Evolutionary conservation across 2,797 vertebrate genomes (phyloP).

Genomic region (Phoebastria nigripes): DNA sequence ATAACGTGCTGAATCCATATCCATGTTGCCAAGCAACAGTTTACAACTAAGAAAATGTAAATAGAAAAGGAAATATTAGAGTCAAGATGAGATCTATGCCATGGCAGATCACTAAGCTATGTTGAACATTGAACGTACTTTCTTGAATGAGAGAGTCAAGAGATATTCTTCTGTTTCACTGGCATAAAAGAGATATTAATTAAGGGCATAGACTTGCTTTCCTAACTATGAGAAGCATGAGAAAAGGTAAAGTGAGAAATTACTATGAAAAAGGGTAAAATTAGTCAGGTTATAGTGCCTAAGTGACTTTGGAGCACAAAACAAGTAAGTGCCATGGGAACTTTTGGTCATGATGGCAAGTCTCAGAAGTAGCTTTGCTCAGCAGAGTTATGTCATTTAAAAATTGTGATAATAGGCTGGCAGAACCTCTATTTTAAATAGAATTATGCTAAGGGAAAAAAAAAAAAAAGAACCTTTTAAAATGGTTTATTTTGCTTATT

Average conservation of each 20-base stretch:
- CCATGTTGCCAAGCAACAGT: neutral
- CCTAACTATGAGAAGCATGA: neutral
- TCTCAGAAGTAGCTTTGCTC: neutral
- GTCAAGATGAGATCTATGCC: neutral
- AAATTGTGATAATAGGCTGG: neutral
- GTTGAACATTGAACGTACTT: neutral
- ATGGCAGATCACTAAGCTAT: neutral
- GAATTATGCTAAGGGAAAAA: neutral
- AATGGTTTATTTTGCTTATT: neutral
- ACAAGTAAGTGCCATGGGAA: neutral
- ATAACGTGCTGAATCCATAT: neutral
- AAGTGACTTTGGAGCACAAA: neutral
- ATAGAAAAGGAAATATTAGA: neutral
- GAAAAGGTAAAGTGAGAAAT: neutral
- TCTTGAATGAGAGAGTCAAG: neutral
- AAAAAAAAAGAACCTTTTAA: rapidly evolving
- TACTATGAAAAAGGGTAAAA: neutral
- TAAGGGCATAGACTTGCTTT: neutral
- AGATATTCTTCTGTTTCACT: neutral
- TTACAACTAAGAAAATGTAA: neutral
- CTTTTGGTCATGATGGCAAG: neutral
- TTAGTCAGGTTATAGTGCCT: neutral
- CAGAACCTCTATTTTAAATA: neutral
- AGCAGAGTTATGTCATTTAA: neutral
- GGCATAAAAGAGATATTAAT: neutral